Evolutionary conservation across 2,113 vertebrate species (phyloP).

Genomic region (Hippocampus comes): DNA sequence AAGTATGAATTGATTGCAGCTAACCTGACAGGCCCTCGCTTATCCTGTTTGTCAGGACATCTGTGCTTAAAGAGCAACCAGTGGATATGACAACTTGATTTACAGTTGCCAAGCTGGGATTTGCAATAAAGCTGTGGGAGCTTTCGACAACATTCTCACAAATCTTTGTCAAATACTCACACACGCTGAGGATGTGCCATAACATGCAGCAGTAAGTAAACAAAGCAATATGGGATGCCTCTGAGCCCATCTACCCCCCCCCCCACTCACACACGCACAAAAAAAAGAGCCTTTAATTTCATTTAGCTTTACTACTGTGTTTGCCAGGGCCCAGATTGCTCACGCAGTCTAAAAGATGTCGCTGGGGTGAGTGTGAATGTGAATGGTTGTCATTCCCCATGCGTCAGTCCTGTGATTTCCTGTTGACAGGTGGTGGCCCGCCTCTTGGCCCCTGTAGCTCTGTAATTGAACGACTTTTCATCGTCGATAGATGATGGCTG

Average conservation of each 20-base stretch:
- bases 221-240: not conserved
- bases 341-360: not conserved
- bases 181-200: constrained; percentile 14
- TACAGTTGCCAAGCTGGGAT: constrained; percentile 48
- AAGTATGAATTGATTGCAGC: constrained; percentile 59
- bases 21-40: constrained; percentile 54
- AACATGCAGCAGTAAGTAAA: constrained; percentile 8
- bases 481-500: not conserved
- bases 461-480: not conserved
- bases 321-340: not conserved
- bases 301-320: not conserved
- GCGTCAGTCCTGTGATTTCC: not conserved
- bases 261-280: too few relatives aligned
- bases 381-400: not conserved
- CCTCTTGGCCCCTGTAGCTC: not conserved
- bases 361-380: not conserved
- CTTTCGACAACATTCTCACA: constrained; percentile 29
- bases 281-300: not conserved
- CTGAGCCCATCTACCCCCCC: not conserved
- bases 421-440: not conserved
- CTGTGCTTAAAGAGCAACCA: constrained; percentile 55
- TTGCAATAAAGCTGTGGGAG: constrained; percentile 30
- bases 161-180: constrained; percentile 30
- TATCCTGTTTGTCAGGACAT: constrained; percentile 56
- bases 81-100: constrained; percentile 52